Evolutionary conservation across 2,888 invertebrate species (phyloP).

Genomic region (Pseudococcus viburni): DNA sequence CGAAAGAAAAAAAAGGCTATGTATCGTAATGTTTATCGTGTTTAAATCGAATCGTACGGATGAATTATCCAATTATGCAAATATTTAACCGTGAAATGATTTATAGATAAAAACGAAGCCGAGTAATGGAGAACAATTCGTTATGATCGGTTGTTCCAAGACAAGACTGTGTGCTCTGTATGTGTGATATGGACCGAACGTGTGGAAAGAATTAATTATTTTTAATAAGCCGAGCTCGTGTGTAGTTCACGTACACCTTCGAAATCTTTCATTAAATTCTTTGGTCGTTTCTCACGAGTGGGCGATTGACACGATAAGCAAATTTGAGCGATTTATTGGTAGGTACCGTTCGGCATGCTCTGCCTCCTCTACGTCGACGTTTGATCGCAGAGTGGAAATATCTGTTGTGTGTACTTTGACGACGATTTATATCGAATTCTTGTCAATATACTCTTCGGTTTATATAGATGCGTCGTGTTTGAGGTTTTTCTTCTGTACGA

Average conservation of each 20-base stretch:
- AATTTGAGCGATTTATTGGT: conserved; percentile 51
- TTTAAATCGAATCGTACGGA: conserved; percentile 57
- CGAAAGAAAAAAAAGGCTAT: neutral
- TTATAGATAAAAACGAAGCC: conserved; percentile 51
- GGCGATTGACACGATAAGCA: conserved; percentile 41
- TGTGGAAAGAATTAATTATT: conserved; percentile 44
- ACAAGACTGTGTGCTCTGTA: neutral
- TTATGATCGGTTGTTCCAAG: conserved; percentile 20
- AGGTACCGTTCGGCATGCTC: neutral
- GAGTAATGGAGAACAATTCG: conserved; percentile 47
- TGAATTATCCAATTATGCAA: conserved; percentile 62
- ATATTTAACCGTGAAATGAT: conserved; percentile 63
- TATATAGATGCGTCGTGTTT: conserved; percentile 10
- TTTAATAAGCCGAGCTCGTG: conserved; percentile 49
- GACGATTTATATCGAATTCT: conserved; percentile 47
- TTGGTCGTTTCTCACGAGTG: conserved; percentile 46
- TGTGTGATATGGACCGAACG: neutral
- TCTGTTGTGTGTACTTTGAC: neutral
- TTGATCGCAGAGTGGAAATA: neutral
- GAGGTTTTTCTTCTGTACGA: neutral
- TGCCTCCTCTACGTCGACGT: neutral
- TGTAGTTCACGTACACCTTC: conserved; percentile 35
- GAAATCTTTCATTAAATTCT: conserved; percentile 52
- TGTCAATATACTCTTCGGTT: conserved; percentile 18
- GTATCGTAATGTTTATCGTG: conserved; percentile 24